Evolutionary conservation across 2,113 vertebrate genomes (phyloP).

Genomic region (Anolis carolinensis): DNA sequence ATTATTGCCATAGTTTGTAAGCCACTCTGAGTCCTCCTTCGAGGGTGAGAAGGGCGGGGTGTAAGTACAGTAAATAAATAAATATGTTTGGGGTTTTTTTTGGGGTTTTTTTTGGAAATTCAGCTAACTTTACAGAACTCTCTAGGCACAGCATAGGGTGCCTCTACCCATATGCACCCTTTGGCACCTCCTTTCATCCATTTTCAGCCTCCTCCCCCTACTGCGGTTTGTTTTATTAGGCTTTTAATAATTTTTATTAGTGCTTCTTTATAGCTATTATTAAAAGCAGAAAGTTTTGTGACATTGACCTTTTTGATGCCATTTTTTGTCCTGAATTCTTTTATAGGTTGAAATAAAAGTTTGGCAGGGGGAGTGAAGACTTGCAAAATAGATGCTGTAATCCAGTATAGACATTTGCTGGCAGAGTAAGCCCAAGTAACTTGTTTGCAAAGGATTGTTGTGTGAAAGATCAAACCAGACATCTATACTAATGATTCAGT

Average conservation of each 20-base stretch:
- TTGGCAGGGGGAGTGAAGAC: background rate
- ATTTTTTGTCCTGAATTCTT: rapidly evolving
- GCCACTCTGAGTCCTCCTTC: too few species aligned
- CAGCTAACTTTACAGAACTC: background rate
- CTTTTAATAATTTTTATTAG: conserved; percentile 7
- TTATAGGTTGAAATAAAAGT: background rate
- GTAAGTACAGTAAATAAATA: too few species aligned
- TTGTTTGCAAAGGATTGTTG: background rate
- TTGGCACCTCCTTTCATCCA: background rate
- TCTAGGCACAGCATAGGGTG: background rate
- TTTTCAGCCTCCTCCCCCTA: background rate
- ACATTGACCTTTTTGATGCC: background rate
- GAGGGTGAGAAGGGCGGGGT: too few species aligned
- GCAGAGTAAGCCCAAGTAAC: background rate
- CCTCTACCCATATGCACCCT: background rate
- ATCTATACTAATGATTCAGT: background rate
- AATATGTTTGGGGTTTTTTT: too few species aligned
- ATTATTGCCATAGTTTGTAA: too few species aligned
- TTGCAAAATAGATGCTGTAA: background rate
- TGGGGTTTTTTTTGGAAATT: background rate
- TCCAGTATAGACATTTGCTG: background rate
- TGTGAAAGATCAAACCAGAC: background rate
- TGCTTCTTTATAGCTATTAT: conserved; percentile 16
- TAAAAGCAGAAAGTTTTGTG: conserved; percentile 24
- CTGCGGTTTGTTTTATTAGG: conserved; percentile 1